phyloP scores from a whole-genome alignment of 2,888 invertebrate genomes.

The Clivina fossor region DNA sequence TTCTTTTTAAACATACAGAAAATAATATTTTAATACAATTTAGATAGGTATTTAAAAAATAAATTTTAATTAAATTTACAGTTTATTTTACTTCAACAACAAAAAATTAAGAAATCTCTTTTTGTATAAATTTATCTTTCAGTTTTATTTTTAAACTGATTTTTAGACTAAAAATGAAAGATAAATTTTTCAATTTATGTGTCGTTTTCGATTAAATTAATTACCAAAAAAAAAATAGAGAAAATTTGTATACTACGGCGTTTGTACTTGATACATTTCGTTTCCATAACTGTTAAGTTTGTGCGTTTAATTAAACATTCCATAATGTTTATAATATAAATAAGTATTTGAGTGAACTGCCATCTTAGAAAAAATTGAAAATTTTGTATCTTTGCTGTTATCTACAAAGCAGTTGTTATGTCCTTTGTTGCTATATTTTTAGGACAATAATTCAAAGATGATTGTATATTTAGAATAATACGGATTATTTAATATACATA shows the following conservation, averaged over 20 bases:
- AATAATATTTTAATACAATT: too few species aligned
- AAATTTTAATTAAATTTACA: too few species aligned
- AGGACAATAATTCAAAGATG: conserved; percentile 28
- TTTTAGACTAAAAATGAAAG: too few species aligned
- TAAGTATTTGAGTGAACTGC: conserved; percentile 27
- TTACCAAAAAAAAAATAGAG: too few species aligned
- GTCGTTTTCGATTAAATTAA: too few species aligned
- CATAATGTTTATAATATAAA: conserved; percentile 26
- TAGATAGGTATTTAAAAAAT: too few species aligned
- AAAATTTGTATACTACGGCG: conserved; percentile 6
- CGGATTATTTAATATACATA: conserved; percentile 19
- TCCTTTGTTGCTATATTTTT: conserved; percentile 29
- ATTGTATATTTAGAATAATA: conserved; percentile 27
- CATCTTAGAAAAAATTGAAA: conserved; percentile 27
- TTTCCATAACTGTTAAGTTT: conserved; percentile 27
- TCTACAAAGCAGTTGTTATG: conserved; percentile 24
- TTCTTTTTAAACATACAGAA: too few species aligned
- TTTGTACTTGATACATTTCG: conserved; percentile 25
- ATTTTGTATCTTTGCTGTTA: conserved; percentile 26
- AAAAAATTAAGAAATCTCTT: too few species aligned
- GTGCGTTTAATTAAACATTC: conserved; percentile 29
- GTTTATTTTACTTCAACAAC: too few species aligned
- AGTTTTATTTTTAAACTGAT: too few species aligned
- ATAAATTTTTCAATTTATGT: too few species aligned
- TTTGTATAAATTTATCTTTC: too few species aligned